These are phyloP conservation scores for Trachelus tabidus DNA, from an alignment of 2,888 invertebrate species.

Conservation along the genomic window DNA sequence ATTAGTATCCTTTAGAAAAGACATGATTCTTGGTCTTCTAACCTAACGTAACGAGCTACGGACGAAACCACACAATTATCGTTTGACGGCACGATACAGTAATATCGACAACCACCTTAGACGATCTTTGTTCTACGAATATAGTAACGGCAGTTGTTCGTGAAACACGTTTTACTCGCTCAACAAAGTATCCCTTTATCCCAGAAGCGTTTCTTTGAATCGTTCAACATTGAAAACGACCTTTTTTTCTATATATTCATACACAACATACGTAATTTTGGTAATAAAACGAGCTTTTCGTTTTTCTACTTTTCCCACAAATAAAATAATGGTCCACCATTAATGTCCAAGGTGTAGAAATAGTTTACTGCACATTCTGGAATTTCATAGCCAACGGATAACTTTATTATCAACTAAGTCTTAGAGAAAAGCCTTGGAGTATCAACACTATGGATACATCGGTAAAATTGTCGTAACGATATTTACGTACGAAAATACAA, in stretches of 20 bases:
- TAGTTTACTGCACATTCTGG: neutral
- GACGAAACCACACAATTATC: neutral
- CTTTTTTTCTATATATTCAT: neutral
- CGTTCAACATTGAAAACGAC: neutral
- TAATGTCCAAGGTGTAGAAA: neutral
- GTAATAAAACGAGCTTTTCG: neutral
- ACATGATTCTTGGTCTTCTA: neutral
- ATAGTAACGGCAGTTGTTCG: neutral
- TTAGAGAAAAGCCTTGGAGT: no score
- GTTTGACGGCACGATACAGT: neutral
- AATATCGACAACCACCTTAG: neutral
- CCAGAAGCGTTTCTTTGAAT: neutral
- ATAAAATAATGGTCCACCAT: neutral
- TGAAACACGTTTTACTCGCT: neutral
- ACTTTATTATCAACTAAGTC: no score
- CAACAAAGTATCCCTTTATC: neutral
- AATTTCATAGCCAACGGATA: neutral
- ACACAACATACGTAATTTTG: neutral
- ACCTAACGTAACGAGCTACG: neutral
- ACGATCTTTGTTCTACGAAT: neutral
- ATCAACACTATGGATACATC: no score
- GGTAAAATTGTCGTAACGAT: no score
- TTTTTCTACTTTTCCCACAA: neutral
- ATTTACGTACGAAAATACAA: no score
- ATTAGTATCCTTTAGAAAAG: neutral